Percentiles rank a stretch among this genome's conserved stretches.
Conservation (phyloP, 2,888 invertebrate genomes). For the Diploptera punctata region DNA sequence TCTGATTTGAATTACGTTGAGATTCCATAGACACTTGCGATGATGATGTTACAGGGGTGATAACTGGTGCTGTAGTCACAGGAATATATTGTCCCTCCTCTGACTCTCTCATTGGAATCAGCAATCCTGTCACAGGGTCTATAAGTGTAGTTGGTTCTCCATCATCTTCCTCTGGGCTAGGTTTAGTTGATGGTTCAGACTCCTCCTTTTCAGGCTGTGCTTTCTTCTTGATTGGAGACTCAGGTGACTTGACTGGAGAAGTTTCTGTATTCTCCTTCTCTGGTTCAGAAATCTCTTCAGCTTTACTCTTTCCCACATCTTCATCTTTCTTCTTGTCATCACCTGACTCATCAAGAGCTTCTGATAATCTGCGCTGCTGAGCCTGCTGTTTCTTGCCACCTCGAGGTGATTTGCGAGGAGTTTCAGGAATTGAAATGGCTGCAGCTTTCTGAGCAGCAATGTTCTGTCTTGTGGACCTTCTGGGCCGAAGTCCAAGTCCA, state of each 20-base stretch:
- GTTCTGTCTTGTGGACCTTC: conserved; percentile 33
- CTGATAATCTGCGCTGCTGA: conserved; percentile 33
- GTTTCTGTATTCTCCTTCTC: conserved; percentile 39
- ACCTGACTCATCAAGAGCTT: conserved; percentile 45
- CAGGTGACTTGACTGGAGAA: conserved; percentile 11
- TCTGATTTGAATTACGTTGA: neutral
- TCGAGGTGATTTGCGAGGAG: conserved; percentile 40
- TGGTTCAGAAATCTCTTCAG: conserved; percentile 47
- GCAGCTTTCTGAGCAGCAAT: conserved; percentile 8
- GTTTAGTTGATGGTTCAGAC: conserved; percentile 32
- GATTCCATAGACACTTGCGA: neutral
- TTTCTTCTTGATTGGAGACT: conserved; percentile 9
- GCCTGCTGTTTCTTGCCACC: conserved; percentile 31
- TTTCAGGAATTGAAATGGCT: conserved; percentile 1
- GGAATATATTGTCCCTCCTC: conserved; percentile 74
- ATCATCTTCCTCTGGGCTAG: conserved; percentile 44
- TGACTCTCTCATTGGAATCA: conserved; percentile 72
- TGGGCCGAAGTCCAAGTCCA: neutral
- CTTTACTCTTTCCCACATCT: neutral
- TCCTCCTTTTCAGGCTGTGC: neutral
- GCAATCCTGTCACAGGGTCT: conserved; percentile 76
- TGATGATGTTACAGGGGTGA: conserved; percentile 20
- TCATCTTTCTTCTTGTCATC: conserved; percentile 56
- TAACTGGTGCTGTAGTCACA: conserved; percentile 48
- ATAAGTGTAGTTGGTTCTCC: conserved; percentile 70